phyloP scores from a whole-genome alignment of 2,113 vertebrate genomes.

The Dipodomys spectabilis region DNA sequence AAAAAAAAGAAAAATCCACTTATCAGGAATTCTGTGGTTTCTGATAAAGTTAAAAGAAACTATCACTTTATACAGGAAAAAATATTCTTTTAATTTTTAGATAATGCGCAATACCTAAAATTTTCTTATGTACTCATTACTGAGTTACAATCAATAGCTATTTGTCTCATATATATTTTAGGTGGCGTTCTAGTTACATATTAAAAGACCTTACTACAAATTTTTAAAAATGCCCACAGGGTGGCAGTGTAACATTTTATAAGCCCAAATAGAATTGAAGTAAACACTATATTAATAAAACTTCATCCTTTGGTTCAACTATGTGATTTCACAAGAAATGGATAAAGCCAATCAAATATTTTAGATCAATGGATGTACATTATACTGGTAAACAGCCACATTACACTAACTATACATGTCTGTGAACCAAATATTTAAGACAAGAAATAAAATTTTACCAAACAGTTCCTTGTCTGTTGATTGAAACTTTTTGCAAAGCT shows the following conservation, averaged over 20 bases:
- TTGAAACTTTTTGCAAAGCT: neutral
- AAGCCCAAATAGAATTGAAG: slow-evolving; percentile 26
- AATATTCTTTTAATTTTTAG: slow-evolving; percentile 22
- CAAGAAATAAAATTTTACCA: slow-evolving; percentile 12
- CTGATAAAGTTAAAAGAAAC: neutral
- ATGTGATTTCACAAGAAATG: neutral
- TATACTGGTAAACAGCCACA: neutral
- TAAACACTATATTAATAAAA: neutral
- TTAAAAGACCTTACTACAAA: neutral
- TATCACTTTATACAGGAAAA: slow-evolving; percentile 5
- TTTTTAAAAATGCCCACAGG: slow-evolving; percentile 78
- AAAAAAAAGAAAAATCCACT: neutral
- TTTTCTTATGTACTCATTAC: neutral
- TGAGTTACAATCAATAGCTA: neutral
- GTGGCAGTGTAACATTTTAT: slow-evolving; percentile 83
- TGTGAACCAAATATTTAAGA: neutral
- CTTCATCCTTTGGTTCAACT: neutral
- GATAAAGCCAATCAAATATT: neutral
- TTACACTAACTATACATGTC: neutral
- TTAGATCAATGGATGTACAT: neutral
- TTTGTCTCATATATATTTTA: neutral
- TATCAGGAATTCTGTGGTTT: neutral
- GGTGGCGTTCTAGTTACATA: no score
- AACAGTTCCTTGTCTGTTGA: neutral
- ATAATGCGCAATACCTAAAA: neutral